Evolutionary conservation across 2,797 vertebrate species (phyloP).

Genomic region (Sebastes matsubarae): DNA sequence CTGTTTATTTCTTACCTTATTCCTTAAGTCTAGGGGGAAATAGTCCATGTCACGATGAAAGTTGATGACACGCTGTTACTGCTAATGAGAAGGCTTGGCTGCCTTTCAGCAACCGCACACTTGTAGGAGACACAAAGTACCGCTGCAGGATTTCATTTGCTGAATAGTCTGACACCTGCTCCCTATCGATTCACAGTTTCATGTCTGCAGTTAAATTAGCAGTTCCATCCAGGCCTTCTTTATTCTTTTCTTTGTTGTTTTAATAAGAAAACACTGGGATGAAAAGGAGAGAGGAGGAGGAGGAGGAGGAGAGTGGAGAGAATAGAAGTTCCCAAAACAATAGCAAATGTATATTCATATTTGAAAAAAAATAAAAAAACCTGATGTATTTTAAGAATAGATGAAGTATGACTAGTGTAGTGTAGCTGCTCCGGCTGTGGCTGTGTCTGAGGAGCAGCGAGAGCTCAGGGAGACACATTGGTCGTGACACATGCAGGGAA

Average conservation of each 20-base stretch:
- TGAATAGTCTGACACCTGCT: not conserved
- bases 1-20: not conserved
- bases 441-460: not conserved
- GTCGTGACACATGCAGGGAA: not conserved
- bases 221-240: rapidly evolving
- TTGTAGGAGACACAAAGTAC: not conserved
- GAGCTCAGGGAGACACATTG: not conserved
- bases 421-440: not conserved
- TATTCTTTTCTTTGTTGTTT: not conserved
- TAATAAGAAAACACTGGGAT: not conserved
- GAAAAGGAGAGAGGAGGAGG: too few species aligned
- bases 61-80: not conserved
- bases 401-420: not conserved
- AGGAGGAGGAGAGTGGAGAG: not conserved
- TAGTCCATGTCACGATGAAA: not conserved
- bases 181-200: not conserved
- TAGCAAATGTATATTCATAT: not conserved
- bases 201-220: not conserved
- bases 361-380: not conserved
- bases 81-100: not conserved
- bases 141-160: not conserved
- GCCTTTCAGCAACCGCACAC: not conserved
- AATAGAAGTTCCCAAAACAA: not conserved
- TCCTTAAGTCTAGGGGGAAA: not conserved
- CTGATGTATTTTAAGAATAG: not conserved